Conservation (phyloP, 2,113 vertebrate species). For the Hiodon tergisus region DNA sequence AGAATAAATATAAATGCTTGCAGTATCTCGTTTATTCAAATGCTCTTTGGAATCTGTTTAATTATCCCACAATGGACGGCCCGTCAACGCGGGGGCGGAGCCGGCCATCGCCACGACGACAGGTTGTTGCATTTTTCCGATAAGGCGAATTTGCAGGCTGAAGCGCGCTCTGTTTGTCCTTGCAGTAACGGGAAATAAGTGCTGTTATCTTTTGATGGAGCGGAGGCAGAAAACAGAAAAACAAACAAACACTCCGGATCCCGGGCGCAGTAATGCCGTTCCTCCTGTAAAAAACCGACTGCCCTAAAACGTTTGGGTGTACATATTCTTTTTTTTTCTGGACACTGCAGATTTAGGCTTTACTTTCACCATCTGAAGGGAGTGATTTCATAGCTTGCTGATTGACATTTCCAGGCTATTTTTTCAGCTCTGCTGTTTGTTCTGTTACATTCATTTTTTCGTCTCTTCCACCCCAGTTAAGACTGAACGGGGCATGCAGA, state of each 20-base stretch:
- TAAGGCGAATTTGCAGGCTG: neutral
- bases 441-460: slow-evolving; percentile 42
- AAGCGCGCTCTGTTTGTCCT: neutral
- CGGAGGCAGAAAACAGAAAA: neutral
- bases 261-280: too few species aligned
- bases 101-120: neutral
- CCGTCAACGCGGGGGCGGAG: too few species aligned
- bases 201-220: neutral
- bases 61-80: neutral
- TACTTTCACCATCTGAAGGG: slow-evolving; percentile 31
- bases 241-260: neutral
- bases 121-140: slow-evolving; percentile 1
- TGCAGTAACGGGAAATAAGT: slow-evolving; percentile 2
- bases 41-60: neutral
- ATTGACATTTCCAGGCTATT: slow-evolving; percentile 33
- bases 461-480: slow-evolving; percentile 45
- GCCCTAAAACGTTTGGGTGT: too few species aligned
- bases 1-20: neutral
- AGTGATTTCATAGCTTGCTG: slow-evolving; percentile 41
- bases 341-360: slow-evolving; percentile 28
- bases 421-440: slow-evolving; percentile 49
- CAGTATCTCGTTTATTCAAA: neutral
- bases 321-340: neutral
- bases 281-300: too few species aligned
- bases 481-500: slow-evolving; percentile 18